These are phyloP conservation scores for Misgurnus anguillicaudatus DNA, from an alignment of 2,113 vertebrate species.

Conservation along the genomic window DNA sequence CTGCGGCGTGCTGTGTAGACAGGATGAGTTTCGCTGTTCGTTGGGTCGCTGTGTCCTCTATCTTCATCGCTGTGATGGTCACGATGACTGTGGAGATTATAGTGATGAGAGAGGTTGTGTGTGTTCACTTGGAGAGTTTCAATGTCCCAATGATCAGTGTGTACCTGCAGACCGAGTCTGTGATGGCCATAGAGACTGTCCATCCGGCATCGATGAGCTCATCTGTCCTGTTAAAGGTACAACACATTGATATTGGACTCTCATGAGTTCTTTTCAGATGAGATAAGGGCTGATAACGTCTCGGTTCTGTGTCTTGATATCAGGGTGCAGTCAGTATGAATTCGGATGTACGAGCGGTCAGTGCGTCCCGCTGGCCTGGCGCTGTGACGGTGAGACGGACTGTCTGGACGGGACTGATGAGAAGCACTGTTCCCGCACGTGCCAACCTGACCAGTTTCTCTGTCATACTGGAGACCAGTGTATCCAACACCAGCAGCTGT, in stretches of 20 bases:
- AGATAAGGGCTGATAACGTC: too few species aligned
- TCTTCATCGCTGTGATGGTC: constrained; percentile 81
- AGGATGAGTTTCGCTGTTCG: constrained; percentile 78
- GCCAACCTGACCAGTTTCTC: constrained; percentile 69
- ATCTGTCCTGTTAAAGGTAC: constrained; percentile 79
- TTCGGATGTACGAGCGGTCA: constrained; percentile 77
- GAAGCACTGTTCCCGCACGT: constrained; percentile 57
- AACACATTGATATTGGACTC: background rate
- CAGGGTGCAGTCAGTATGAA: constrained; percentile 74
- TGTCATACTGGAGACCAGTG: constrained; percentile 76
- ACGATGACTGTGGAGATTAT: constrained; percentile 84
- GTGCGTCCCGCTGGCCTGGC: constrained; percentile 83
- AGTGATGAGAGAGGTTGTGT: constrained; percentile 81
- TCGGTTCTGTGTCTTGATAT: background rate
- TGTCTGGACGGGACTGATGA: constrained; percentile 83
- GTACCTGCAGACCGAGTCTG: constrained; percentile 74
- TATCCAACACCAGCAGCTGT: constrained; percentile 73
- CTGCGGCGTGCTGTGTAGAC: constrained; percentile 77
- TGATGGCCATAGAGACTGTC: constrained; percentile 78
- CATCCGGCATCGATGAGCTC: constrained; percentile 77
- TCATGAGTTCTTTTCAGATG: too few species aligned
- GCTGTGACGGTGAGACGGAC: constrained; percentile 85
- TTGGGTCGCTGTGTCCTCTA: constrained; percentile 79
- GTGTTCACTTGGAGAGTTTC: constrained; percentile 75
- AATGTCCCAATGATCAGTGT: constrained; percentile 79